These are phyloP conservation scores for Aspidiotus destructor DNA, from an alignment of 2,888 invertebrate species.

Conservation along the genomic window DNA sequence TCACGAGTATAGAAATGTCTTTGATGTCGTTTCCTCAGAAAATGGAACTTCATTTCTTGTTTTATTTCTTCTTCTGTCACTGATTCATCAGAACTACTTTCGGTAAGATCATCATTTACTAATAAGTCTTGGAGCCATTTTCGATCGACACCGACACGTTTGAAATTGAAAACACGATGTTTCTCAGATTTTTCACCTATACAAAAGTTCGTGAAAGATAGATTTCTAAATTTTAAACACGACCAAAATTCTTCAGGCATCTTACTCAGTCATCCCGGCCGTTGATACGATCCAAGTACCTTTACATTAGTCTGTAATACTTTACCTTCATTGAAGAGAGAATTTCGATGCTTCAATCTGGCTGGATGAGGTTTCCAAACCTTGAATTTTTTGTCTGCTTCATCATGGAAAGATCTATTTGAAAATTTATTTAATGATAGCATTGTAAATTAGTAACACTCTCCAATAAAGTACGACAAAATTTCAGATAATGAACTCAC, in stretches of 20 bases:
- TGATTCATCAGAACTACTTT: conserved; percentile 56
- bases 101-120: conserved; percentile 57
- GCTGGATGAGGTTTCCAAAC: too few relatives aligned
- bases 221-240: too few relatives aligned
- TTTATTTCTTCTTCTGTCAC: conserved; percentile 62
- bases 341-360: too few relatives aligned
- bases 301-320: too few relatives aligned
- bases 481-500: conserved; percentile 40
- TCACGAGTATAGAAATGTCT: conserved; percentile 65
- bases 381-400: conserved; percentile 40
- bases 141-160: conserved; percentile 67
- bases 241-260: too few relatives aligned
- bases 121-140: conserved; percentile 78
- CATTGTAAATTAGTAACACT: too few relatives aligned
- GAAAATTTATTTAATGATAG: neutral
- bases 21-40: conserved; percentile 61
- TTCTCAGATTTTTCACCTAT: conserved; percentile 60
- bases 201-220: neutral
- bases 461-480: neutral
- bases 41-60: conserved; percentile 63
- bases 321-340: too few relatives aligned
- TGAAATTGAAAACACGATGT: conserved; percentile 68
- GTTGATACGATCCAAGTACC: too few relatives aligned
- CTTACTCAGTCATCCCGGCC: too few relatives aligned
- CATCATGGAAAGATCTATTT: conserved; percentile 37